A percentile compares a stretch with the other conserved stretches of the same genome.
Conservation (phyloP, 2,888 invertebrate species). For the Cephus pulcher region DNA sequence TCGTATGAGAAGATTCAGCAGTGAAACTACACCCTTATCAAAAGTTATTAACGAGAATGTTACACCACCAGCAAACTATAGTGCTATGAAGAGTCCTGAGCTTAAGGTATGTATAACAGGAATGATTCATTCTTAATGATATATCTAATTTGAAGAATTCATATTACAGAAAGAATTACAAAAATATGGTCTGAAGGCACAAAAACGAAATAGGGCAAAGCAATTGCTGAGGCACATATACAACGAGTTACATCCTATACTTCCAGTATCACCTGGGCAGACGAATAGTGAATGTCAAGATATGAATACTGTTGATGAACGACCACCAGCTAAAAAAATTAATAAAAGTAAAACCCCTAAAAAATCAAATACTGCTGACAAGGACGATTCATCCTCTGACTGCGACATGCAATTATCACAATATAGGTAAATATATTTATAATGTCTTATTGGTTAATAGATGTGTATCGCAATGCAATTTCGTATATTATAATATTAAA, state of each 20-base stretch:
- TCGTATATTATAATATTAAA: neutral
- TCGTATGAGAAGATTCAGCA: neutral
- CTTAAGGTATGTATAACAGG: constrained; percentile 64
- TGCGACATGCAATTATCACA: neutral
- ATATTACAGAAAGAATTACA: constrained; percentile 66
- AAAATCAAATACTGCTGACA: neutral
- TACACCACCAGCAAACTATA: constrained; percentile 69
- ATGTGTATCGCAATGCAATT: neutral
- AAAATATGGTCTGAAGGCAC: constrained; percentile 69
- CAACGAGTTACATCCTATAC: constrained; percentile 68
- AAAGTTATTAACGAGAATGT: constrained; percentile 44
- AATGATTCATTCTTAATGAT: constrained; percentile 15
- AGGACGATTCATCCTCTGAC: neutral
- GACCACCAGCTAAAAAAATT: constrained; percentile 34
- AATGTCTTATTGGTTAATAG: neutral
- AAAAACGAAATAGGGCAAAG: constrained; percentile 69
- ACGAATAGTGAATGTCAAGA: neutral
- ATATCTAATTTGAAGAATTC: constrained; percentile 10
- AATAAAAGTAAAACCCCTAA: constrained; percentile 5
- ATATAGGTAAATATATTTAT: neutral
- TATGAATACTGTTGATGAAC: constrained; percentile 24
- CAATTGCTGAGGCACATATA: constrained; percentile 70
- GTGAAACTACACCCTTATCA: constrained; percentile 5
- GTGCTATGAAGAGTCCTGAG: constrained; percentile 68
- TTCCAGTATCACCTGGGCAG: constrained; percentile 19